These are phyloP conservation scores for Fulmarus glacialis DNA, from an alignment of 2,113 vertebrate genomes.

Conservation along the genomic window DNA sequence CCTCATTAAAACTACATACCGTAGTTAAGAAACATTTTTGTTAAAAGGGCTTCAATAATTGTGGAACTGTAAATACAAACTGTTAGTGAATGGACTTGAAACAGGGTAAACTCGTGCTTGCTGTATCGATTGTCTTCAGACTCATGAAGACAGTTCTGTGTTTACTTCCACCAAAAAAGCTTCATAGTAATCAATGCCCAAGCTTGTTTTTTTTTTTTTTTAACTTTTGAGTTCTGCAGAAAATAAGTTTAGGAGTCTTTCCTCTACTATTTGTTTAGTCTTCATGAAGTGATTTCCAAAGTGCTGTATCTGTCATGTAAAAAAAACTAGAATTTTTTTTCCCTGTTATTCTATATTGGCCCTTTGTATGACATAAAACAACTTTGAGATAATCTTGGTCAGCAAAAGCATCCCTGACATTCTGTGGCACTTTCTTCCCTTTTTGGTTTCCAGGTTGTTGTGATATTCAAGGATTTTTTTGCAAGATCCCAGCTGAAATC, in stretches of 20 bases:
- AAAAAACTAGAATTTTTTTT: not conserved
- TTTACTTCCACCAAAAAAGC: not conserved
- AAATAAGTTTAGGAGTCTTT: not conserved
- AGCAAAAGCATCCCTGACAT: not conserved
- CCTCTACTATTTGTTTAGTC: not conserved
- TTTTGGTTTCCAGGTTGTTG: not conserved
- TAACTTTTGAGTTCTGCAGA: not conserved
- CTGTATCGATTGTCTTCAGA: not conserved
- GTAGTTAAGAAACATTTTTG: not conserved
- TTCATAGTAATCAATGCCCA: not conserved
- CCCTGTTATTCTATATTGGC: rapidly evolving
- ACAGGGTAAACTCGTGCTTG: not conserved
- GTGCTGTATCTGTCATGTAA: not conserved
- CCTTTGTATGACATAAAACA: not conserved
- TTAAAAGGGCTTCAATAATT: not conserved
- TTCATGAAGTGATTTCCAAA: not conserved
- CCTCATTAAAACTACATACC: not conserved
- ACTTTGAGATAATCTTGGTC: not conserved
- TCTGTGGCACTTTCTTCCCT: not conserved
- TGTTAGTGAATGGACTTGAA: not conserved
- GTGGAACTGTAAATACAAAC: not conserved
- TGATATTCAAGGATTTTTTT: not conserved
- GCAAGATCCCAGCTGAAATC: not conserved
- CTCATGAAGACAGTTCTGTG: not conserved
- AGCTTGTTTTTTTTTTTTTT: not conserved